Conservation (phyloP, 2,888 invertebrate genomes). For the Andrena camellia region DNA sequence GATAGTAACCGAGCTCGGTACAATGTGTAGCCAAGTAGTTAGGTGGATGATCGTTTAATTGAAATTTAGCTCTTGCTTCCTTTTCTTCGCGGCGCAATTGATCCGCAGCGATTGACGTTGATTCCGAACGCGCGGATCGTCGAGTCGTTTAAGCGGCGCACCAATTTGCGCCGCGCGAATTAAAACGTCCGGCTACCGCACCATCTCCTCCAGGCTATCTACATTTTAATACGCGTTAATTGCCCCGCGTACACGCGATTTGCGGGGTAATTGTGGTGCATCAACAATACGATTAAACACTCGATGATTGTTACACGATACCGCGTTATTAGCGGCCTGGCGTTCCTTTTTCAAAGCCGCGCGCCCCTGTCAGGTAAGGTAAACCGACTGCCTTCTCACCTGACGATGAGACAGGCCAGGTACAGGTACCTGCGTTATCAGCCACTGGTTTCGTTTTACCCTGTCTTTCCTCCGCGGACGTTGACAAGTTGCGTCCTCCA, state of each 20-base stretch:
- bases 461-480: neutral
- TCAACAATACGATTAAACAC: conserved; percentile 38
- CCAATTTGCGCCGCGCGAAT: neutral
- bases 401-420: conserved; percentile 13
- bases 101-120: neutral
- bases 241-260: neutral
- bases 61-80: neutral
- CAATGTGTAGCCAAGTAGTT: neutral
- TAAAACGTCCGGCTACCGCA: neutral
- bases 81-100: no score
- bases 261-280: conserved; percentile 17
- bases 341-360: conserved; percentile 6
- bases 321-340: conserved; percentile 37
- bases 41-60: neutral
- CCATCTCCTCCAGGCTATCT: neutral
- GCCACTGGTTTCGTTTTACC: conserved; percentile 29
- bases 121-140: neutral
- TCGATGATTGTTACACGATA: conserved; percentile 36
- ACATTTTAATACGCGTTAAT: conserved; percentile 4
- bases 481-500: conserved; percentile 2
- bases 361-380: conserved; percentile 49
- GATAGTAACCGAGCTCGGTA: neutral
- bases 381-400: conserved; percentile 46
- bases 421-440: conserved; percentile 50
- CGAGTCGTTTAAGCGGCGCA: neutral